Evolutionary conservation across 1,140 invertebrate genomes (phyloP).

Genomic region (Papilio xuthus): DNA sequence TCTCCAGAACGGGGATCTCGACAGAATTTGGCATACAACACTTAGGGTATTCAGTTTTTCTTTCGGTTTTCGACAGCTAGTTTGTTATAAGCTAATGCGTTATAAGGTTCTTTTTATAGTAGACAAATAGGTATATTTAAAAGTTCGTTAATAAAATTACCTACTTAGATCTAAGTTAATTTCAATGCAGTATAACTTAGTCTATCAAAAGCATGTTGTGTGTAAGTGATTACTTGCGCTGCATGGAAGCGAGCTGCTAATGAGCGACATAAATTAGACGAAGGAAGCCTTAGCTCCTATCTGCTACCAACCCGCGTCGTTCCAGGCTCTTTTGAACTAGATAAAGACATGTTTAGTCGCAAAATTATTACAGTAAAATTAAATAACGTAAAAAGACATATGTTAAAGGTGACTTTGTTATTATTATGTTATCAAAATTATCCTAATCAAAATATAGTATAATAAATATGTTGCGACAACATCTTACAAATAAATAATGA

Average conservation of each 20-base stretch:
- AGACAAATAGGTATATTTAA: no score
- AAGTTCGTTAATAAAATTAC: no score
- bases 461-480: no score
- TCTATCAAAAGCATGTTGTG: constrained; percentile 29
- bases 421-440: no score
- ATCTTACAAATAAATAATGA: not conserved
- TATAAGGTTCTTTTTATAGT: no score
- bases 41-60: no score
- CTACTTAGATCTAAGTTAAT: not conserved
- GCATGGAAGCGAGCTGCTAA: constrained; percentile 36
- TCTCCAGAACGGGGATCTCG: no score
- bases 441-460: no score
- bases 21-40: no score
- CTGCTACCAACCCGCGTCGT: constrained; percentile 1
- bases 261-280: constrained; percentile 36
- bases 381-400: not conserved
- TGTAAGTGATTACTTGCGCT: constrained; percentile 34
- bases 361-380: not conserved
- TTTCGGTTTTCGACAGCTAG: no score
- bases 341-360: not conserved
- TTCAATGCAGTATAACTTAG: not conserved
- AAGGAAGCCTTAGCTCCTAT: constrained; percentile 32
- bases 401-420: not conserved
- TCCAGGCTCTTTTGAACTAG: not conserved
- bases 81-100: no score